Evolutionary conservation across 2,888 invertebrate species (phyloP), one percentile per base, ranked within the genome.

Genomic region (Ephialtes manifestator): DNA sequence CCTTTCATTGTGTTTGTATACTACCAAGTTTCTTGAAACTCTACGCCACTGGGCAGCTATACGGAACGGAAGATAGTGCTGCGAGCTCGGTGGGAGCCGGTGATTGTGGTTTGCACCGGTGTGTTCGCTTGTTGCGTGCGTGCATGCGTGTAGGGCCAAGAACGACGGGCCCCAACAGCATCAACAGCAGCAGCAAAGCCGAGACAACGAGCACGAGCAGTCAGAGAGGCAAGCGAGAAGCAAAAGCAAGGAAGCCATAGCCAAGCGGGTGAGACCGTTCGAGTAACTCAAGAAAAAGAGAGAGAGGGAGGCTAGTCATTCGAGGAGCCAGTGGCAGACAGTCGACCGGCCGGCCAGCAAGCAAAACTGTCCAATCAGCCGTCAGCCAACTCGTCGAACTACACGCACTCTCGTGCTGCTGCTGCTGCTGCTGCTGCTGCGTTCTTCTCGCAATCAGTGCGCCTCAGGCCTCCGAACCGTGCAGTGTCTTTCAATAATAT

Each of bases 351-450:
- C 83, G 87, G 87, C 86, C 83, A 84, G 83, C 83, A 90, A 89
- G 89, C 89, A 24, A 68, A 15, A 67, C 70, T 72, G 58, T 85
- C 85, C 92, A 91, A 90, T 90, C 91, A 89, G 89, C 88, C 89
- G 88, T 90, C 90, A 82, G 86, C 77, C 79, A 60, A 81, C 77
- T 71, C 58, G 65, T 75, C 68, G 78, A 72, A 72, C 78, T 77
- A 63, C 51, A 53, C 68, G 43, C 39, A 78, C 72, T 82, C 82
- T 87, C 83, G 82, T 51, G 51, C 85, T 87, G 81, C 81, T 86
- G 79, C 81, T 51, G 51, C 85, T 87, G 81, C 81, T 86, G 79
- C 81, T 83, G 84, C 68, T 77, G 86, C 81, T 82, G 80, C 74
- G 72, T 65, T 65, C 74, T 79, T 80, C 86, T 60, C 81, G 60